Base-by-base conservation (phyloP, 2,888 invertebrate genomes). In the Sthenelais limicola region DNA sequence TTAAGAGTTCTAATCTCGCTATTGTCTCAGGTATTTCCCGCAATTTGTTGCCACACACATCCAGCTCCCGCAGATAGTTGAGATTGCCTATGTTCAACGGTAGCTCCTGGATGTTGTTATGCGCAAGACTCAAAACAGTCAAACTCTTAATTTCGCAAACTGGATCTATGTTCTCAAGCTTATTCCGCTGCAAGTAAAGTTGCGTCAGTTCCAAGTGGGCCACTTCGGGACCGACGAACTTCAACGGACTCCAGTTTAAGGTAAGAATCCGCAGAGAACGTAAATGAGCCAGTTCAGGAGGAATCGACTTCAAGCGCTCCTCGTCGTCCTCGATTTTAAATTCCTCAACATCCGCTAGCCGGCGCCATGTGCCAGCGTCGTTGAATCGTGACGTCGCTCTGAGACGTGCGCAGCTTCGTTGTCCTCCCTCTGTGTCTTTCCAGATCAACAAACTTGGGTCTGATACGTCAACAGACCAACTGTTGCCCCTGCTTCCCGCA, bases 301-400 rank as follows among this genome's bases (percentile, higher is more conserved):
- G 62, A 1, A 62, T 1, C n/a, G 18, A 1, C 12, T 38, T 38
- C 38, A 62, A 35, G 12, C 5, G 2, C 15, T 62, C 24, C 3
- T 62, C 21, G 26, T 62, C 62, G 38, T 62, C 62, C 12, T 62
- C 62, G 9, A 62, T 62, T 4, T 24, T 62, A 9, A 62, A 43
- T 38, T 62, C 38, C 21, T 62, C 21, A 1, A 62, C 24, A 4
- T 12, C 24, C 35, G 3, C n/a, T 1, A 62, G 38, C 9, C 26
- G 38, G 38, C 2, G 15, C 62, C 62, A 62, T 26, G 38, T 62
- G 21, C 3, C 18, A 3, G 62, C 24, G 62, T 62, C 62, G 21
- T 62, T 24, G 1, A 62, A 28, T 43, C 21, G 15, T 26, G 1
- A 24, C 3, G 62, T 62, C 2, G 62, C 18, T 3, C 62, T 9